phyloP scores from a whole-genome alignment of 2,888 invertebrate genomes.

The Craniophora ligustri region DNA sequence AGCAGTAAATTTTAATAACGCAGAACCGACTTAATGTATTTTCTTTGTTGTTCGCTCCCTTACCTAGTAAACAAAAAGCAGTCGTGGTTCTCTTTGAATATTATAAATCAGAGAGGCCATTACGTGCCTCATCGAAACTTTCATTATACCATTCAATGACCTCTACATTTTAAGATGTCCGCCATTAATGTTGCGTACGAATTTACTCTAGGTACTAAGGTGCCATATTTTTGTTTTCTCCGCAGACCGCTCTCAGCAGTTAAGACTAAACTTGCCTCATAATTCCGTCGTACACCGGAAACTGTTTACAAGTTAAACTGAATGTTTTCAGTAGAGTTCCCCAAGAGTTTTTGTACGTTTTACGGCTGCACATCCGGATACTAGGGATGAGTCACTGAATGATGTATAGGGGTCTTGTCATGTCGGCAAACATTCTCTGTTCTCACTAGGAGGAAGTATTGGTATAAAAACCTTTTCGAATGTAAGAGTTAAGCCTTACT shows the following conservation, averaged over 20 bases:
- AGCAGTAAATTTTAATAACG: conserved; percentile 27
- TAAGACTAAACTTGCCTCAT: conserved; percentile 75
- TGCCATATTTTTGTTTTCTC: conserved; percentile 66
- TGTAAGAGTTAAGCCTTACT: conserved; percentile 5
- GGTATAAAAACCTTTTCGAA: conserved; percentile 25
- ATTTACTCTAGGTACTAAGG: conserved; percentile 50
- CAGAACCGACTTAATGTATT: conserved; percentile 5
- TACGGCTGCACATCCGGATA: conserved; percentile 54
- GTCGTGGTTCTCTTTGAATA: not conserved
- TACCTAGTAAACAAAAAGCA: not conserved
- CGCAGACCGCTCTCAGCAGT: conserved; percentile 59
- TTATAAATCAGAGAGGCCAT: conserved; percentile 19
- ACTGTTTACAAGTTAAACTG: conserved; percentile 76
- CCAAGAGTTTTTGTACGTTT: conserved; percentile 71
- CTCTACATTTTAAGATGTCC: conserved; percentile 40
- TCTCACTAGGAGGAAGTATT: conserved; percentile 25
- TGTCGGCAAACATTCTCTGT: conserved; percentile 22
- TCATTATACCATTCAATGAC: conserved; percentile 27
- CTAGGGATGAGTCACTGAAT: conserved; percentile 49
- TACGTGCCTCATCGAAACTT: conserved; percentile 20
- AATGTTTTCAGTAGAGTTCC: conserved; percentile 71
- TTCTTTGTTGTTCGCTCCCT: conserved; percentile 17
- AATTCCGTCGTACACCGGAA: conserved; percentile 74
- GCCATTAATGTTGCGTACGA: conserved; percentile 39
- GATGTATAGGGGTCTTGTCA: conserved; percentile 47